Percentiles rank a stretch among this genome's conserved stretches.
Evolutionary conservation across 2,888 invertebrate genomes (phyloP).

Genomic region (Meiosimyza decipiens): DNA sequence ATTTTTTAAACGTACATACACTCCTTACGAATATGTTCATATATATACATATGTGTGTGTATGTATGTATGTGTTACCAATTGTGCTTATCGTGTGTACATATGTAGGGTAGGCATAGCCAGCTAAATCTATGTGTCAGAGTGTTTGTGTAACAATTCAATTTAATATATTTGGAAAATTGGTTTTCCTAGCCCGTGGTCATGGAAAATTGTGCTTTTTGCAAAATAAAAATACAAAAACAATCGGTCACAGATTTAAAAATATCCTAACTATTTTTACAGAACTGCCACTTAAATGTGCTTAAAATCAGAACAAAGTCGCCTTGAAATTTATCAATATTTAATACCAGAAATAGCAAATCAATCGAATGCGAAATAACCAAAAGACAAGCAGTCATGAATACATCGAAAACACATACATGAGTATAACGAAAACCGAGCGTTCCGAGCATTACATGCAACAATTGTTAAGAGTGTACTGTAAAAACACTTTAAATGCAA

Average conservation of each 20-base stretch:
- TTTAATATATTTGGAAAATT: conserved; percentile 16
- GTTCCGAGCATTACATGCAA: no score
- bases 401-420: no score
- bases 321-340: no score
- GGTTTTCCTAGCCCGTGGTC: conserved; percentile 9
- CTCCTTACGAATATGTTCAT: background rate
- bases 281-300: no score
- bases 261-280: background rate
- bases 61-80: background rate
- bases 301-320: no score
- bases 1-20: background rate
- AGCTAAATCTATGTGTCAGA: background rate
- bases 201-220: background rate
- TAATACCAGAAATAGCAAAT: no score
- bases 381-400: no score
- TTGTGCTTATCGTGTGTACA: background rate
- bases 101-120: background rate
- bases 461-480: no score
- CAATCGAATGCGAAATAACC: no score
- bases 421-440: no score
- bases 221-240: background rate
- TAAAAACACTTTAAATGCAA: no score
- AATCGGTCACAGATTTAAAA: background rate
- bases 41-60: no score
- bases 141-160: conserved; percentile 9